phyloP scores from a whole-genome alignment of 2,113 vertebrate species.

The Amphilophus citrinellus region DNA sequence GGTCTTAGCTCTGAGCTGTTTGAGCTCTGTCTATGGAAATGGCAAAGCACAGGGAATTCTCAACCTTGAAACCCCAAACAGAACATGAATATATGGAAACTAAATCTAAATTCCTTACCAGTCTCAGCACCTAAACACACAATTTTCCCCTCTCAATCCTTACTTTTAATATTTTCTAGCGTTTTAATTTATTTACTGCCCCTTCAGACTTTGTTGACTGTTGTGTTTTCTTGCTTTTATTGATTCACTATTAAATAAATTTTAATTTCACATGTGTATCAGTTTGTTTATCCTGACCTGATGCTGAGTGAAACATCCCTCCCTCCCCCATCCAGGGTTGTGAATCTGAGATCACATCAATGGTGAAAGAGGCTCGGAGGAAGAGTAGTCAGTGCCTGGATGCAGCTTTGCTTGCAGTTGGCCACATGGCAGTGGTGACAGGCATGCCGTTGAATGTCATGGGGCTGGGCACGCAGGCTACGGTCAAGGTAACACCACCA shows the following conservation, averaged over 20 bases:
- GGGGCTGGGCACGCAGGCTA: conserved; percentile 56
- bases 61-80: conserved; percentile 78
- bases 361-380: conserved; percentile 89
- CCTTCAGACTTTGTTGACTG: conserved; percentile 44
- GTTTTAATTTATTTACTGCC: conserved; percentile 70
- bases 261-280: conserved; percentile 42
- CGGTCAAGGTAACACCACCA: conserved; percentile 66
- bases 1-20: conserved; percentile 80
- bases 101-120: conserved; percentile 68
- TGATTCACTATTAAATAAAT: conserved; percentile 59
- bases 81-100: conserved; percentile 80
- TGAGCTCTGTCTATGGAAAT: conserved; percentile 77
- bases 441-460: conserved; percentile 77
- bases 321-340: conserved; percentile 83
- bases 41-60: conserved; percentile 73
- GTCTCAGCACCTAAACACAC: conserved; percentile 63
- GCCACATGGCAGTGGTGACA: conserved; percentile 83
- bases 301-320: conserved; percentile 21
- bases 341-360: conserved; percentile 91
- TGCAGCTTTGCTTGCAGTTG: conserved; percentile 73
- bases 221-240: conserved; percentile 49
- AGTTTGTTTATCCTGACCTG: conserved; percentile 38
- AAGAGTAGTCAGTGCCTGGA: conserved; percentile 83
- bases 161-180: conserved; percentile 44
- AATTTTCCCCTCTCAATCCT: conserved; percentile 46